Percentiles rank a stretch among this genome's conserved stretches.
Conservation (phyloP, 2,797 vertebrate species). For the Pseudochaenichthys georgianus region DNA sequence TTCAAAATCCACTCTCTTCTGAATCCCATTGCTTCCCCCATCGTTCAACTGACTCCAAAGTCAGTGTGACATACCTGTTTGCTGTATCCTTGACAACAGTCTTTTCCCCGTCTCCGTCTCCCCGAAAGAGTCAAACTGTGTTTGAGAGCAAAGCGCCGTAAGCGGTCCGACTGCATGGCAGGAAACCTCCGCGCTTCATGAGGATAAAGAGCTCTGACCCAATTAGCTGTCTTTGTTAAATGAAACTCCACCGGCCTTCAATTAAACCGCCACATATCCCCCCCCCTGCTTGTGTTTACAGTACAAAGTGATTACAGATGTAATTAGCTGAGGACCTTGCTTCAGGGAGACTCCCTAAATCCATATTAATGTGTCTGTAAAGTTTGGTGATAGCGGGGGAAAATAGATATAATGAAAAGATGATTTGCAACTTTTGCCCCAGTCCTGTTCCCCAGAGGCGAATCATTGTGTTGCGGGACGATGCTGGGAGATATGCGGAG, state of each 20-base stretch:
- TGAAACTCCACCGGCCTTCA: slow-evolving; percentile 70
- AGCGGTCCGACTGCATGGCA: slow-evolving; percentile 38
- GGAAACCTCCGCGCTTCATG: slow-evolving; percentile 52
- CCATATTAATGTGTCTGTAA: slow-evolving; percentile 81
- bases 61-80: slow-evolving; percentile 40
- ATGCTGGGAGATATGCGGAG: slow-evolving; percentile 60
- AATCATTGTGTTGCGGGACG: slow-evolving; percentile 60
- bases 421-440: slow-evolving; percentile 71
- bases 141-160: slow-evolving; percentile 43
- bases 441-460: slow-evolving; percentile 63
- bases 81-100: slow-evolving; percentile 44
- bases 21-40: slow-evolving; percentile 35
- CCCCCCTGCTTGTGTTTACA: slow-evolving; percentile 73
- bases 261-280: slow-evolving; percentile 58
- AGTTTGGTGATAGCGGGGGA: slow-evolving; percentile 57
- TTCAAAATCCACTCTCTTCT: neutral
- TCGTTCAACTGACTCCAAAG: slow-evolving; percentile 13
- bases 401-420: slow-evolving; percentile 65
- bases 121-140: slow-evolving; percentile 6
- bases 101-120: neutral
- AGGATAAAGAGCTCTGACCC: slow-evolving; percentile 74
- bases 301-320: slow-evolving; percentile 82
- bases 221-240: slow-evolving; percentile 82
- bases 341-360: slow-evolving; percentile 80
- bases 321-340: slow-evolving; percentile 84